These are phyloP conservation scores for Ptilonorhynchus violaceus DNA, from an alignment of 2,113 vertebrate genomes.

Conservation along the genomic window DNA sequence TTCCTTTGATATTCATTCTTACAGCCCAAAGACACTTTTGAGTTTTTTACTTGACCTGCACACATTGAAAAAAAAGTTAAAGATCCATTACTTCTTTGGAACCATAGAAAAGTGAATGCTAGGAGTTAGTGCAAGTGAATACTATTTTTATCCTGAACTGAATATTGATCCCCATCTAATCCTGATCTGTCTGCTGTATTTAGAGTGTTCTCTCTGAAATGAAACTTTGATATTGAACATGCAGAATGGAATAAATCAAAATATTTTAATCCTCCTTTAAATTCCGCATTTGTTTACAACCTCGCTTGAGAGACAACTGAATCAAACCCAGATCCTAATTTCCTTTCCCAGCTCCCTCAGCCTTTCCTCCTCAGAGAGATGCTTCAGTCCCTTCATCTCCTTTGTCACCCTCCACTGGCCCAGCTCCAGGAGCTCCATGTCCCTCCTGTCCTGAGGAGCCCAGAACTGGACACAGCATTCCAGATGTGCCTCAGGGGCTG, in stretches of 20 bases:
- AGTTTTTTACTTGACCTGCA: background rate
- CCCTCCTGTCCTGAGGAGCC: background rate
- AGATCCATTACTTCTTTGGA: background rate
- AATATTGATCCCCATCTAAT: background rate
- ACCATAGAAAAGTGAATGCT: background rate
- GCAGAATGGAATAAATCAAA: background rate
- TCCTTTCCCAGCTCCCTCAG: background rate
- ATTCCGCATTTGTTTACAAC: background rate
- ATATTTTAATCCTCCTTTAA: background rate
- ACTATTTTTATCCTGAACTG: background rate
- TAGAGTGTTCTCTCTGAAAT: background rate
- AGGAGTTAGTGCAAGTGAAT: background rate
- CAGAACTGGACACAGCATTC: background rate
- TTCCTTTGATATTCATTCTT: background rate
- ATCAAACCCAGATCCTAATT: background rate
- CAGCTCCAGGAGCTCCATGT: background rate
- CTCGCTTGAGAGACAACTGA: background rate
- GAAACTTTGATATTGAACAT: background rate
- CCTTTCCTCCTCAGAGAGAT: background rate
- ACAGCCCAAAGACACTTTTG: background rate
- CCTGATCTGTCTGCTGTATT: background rate
- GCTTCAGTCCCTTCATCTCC: background rate
- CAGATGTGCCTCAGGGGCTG: background rate
- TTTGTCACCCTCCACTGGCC: background rate
- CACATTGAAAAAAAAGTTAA: background rate